Percentiles rank a stretch among this genome's conserved stretches.
Evolutionary conservation across 2,888 invertebrate species (phyloP).

Genomic region (Mimachlamys varia): DNA sequence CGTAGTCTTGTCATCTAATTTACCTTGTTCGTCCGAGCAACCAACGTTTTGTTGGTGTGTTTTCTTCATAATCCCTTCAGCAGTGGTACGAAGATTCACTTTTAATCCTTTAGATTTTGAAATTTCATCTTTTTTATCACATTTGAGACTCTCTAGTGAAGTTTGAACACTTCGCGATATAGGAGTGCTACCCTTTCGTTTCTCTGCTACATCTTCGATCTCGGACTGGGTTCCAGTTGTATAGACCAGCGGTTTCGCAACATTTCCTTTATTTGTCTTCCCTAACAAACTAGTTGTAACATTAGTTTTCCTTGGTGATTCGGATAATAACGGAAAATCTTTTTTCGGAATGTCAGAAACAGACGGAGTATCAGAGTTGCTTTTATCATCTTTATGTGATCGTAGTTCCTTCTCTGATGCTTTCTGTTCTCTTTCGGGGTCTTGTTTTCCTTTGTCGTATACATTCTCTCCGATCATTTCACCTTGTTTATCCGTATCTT

Average conservation of each 20-base stretch:
- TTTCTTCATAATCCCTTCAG: background rate
- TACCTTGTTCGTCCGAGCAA: background rate
- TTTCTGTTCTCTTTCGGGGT: background rate
- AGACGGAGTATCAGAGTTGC: background rate
- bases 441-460: background rate
- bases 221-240: constrained; percentile 21
- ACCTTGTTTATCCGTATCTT: background rate
- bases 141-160: constrained; percentile 38
- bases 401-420: background rate
- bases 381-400: background rate
- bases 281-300: background rate
- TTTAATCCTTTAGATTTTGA: background rate
- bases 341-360: background rate
- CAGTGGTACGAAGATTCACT: background rate
- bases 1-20: background rate
- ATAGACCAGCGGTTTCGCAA: background rate
- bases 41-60: background rate
- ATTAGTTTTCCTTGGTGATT: background rate
- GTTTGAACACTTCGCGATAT: constrained; percentile 48
- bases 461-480: background rate
- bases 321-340: background rate
- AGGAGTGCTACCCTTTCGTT: background rate
- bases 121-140: background rate
- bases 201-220: background rate
- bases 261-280: constrained; percentile 12